Conservation (phyloP, 2,797 vertebrate genomes). For the Menidia menidia region DNA sequence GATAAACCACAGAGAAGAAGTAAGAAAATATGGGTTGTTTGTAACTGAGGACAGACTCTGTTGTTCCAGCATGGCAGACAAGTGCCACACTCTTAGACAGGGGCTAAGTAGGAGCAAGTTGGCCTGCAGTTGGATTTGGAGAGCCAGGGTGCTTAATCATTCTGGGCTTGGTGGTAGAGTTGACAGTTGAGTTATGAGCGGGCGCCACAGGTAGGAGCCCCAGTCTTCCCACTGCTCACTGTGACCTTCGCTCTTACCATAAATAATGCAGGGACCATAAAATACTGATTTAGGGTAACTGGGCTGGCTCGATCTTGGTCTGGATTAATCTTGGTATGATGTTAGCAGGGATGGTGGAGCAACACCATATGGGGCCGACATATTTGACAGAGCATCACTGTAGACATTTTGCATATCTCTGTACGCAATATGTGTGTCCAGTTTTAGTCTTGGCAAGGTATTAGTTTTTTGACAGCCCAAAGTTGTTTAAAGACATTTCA, state of each 20-base stretch:
- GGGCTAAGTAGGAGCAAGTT: conserved; percentile 71
- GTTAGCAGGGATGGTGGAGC: conserved; percentile 1
- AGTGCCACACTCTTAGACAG: conserved; percentile 58
- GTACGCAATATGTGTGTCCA: background rate
- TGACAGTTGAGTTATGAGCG: conserved; percentile 81
- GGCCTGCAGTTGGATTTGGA: conserved; percentile 68
- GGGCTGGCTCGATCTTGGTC: conserved; percentile 30
- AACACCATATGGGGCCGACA: background rate
- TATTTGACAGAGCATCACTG: conserved; percentile 3
- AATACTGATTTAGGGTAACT: conserved; percentile 74
- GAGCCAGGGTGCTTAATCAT: conserved; percentile 74
- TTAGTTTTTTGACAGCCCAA: conserved; percentile 1
- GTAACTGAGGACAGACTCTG: conserved; percentile 55
- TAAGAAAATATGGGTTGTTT: conserved; percentile 30
- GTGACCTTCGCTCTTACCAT: conserved; percentile 76
- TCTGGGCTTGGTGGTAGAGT: conserved; percentile 40
- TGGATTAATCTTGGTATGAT: conserved; percentile 26
- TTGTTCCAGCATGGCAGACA: conserved; percentile 59
- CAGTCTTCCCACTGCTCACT: conserved; percentile 55
- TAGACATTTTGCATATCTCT: background rate
- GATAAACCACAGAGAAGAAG: conserved; percentile 13
- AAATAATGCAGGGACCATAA: conserved; percentile 74
- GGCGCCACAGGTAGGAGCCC: conserved; percentile 68
- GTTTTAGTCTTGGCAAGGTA: background rate
- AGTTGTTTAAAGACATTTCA: background rate